A percentile compares a stretch with the other conserved stretches of the same genome.
phyloP scores from a whole-genome alignment of 2,113 vertebrate species.

The Solea solea region DNA sequence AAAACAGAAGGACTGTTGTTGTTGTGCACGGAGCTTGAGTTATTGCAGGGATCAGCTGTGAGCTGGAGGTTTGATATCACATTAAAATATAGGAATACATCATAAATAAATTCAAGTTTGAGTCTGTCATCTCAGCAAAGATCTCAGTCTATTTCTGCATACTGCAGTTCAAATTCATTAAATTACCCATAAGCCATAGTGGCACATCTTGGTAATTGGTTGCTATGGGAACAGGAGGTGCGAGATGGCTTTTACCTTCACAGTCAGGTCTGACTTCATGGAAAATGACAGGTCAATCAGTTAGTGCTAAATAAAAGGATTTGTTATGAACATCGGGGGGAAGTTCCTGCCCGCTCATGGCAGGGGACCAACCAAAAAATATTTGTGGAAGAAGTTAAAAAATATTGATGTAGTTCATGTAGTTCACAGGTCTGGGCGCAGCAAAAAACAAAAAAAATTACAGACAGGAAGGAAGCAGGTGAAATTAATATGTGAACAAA shows the following conservation, averaged over 20 bases:
- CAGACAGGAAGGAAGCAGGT: too few relatives aligned
- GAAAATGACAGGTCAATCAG: conserved; percentile 82
- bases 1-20: not conserved
- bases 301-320: conserved; percentile 77
- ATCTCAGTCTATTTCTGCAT: conserved; percentile 38
- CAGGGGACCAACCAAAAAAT: not conserved
- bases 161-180: conserved; percentile 55
- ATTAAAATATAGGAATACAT: too few relatives aligned
- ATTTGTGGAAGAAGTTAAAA: not conserved
- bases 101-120: not conserved
- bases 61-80: not conserved
- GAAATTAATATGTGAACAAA: too few relatives aligned
- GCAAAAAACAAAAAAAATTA: not conserved
- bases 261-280: conserved; percentile 74
- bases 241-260: conserved; percentile 65
- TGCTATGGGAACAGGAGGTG: conserved; percentile 59
- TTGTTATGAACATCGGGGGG: conserved; percentile 70
- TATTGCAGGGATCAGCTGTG: not conserved
- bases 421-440: not conserved
- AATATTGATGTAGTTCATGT: too few relatives aligned
- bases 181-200: conserved; percentile 54
- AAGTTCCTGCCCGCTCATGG: not conserved
- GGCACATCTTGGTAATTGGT: conserved; percentile 52
- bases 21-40: not conserved
- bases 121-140: conserved; percentile 23